A percentile compares a stretch with the other conserved stretches of the same genome.
Evolutionary conservation across 2,797 vertebrate genomes (phyloP).

Genomic region (Parauchenoglanis ngamensis): DNA sequence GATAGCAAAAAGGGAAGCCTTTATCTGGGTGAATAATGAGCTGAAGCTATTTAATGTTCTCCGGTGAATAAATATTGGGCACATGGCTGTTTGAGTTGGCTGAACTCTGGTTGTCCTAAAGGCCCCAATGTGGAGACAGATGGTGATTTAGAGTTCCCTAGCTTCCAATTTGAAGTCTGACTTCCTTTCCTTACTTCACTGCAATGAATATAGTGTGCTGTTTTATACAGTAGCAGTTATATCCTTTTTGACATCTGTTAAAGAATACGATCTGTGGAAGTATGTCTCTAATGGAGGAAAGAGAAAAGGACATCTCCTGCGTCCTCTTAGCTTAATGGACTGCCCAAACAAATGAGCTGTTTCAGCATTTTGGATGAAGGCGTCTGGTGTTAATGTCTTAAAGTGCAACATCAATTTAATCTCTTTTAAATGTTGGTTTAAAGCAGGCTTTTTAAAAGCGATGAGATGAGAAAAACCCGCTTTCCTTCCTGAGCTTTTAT

Average conservation of each 20-base stretch:
- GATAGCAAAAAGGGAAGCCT: conserved; percentile 50
- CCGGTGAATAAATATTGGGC: conserved; percentile 66
- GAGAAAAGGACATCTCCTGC: conserved; percentile 51
- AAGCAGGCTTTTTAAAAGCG: conserved; percentile 35
- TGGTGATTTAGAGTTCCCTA: conserved; percentile 43
- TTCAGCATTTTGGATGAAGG: conserved; percentile 52
- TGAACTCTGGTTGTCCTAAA: conserved; percentile 63
- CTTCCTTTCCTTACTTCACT: background rate
- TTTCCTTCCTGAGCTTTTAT: conserved; percentile 49
- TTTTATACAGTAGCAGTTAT: background rate
- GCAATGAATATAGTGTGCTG: conserved; percentile 2
- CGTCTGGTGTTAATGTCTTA: conserved; percentile 55
- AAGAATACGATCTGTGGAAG: conserved; percentile 1
- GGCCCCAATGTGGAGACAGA: conserved; percentile 45
- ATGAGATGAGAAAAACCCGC: conserved; percentile 45
- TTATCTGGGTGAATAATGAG: conserved; percentile 65
- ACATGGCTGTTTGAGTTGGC: conserved; percentile 49
- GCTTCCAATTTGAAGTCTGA: conserved; percentile 14
- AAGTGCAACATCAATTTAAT: conserved; percentile 46
- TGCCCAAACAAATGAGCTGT: conserved; percentile 53
- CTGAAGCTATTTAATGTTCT: conserved; percentile 56
- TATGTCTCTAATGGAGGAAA: conserved; percentile 33
- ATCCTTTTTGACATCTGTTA: conserved; percentile 13
- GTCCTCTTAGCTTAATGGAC: conserved; percentile 63
- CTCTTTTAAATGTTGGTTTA: conserved; percentile 51